A percentile compares a stretch with the other conserved stretches of the same genome.
Evolutionary conservation across 2,113 vertebrate genomes (phyloP).

Genomic region (Scomber colias): DNA sequence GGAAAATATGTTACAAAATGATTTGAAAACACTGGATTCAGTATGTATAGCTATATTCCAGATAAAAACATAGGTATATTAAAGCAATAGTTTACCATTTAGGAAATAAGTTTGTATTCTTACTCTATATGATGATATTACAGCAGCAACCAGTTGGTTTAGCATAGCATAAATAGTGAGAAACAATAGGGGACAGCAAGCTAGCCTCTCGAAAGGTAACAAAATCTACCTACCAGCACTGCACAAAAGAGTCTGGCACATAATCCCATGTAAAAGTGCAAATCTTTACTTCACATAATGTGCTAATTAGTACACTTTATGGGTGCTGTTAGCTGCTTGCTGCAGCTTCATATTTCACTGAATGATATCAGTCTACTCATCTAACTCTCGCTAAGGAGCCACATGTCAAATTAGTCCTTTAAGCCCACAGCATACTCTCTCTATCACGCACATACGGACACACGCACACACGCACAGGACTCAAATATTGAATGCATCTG

Average conservation of each 20-base stretch:
- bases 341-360: too few species aligned
- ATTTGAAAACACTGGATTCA: conserved; percentile 8
- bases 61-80: not conserved
- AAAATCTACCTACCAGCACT: too few species aligned
- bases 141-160: too few species aligned
- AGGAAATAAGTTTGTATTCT: not conserved
- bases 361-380: not conserved
- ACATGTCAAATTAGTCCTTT: conserved; percentile 14
- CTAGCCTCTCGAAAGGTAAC: too few species aligned
- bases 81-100: not conserved
- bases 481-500: conserved; percentile 41
- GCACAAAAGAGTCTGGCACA: too few species aligned
- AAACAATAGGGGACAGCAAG: too few species aligned
- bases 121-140: too few species aligned
- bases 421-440: not conserved
- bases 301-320: not conserved
- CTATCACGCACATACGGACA: conserved; percentile 7
- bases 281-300: too few species aligned
- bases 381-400: not conserved
- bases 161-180: too few species aligned
- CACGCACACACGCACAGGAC: not conserved
- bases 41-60: not conserved
- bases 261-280: too few species aligned
- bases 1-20: not conserved
- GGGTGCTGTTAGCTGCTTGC: not conserved